Base-by-base conservation (phyloP, 2,113 vertebrate genomes). In the Gavialis gangeticus region DNA sequence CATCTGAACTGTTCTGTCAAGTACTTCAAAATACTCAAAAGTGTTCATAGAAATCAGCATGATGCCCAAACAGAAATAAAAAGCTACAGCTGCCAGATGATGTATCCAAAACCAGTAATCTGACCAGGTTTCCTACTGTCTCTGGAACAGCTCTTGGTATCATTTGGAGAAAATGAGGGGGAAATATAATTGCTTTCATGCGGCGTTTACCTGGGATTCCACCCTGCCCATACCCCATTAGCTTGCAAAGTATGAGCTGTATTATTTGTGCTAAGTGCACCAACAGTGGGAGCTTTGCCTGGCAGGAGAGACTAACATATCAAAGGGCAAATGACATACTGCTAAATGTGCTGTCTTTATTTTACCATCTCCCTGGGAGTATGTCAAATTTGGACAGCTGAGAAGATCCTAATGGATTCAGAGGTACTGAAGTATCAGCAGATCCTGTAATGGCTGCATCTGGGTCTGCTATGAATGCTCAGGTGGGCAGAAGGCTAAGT, bases 271-370 rank as follows among this genome's bases (percentile, higher is more conserved):
- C 92, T 96, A 91, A 88, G 54, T 77, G 73, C 89, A 87, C 73
- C 62, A 73, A 66, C 73, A 89, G 86, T 1, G 0, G 87, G 77
- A 15, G 27, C 63, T 93, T 76, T 86, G 73, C 82, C 82, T 91
- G 90, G 89, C 82, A 93, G 90, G 92, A 75, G 88, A 95, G 73
- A 79, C n/a, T 86, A 79, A 71, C 71, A 77, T 81, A 93, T 79
- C 77, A 84, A 90, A 95, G 92, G 85, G 81, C 91, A 96, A 89
- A 93, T 93, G 95, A 95, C 79, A 95, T 82, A 89, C 91, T 89
- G 91, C 88, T 95, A 86, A 92, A 90, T 95, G 83, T 66, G 63
- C 71, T 21, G 21, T 76, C 89, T 89, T 90, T 62, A 5, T 97
- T 96, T 96, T 62, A 88, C 87, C 79, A 81, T 90, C 92, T 95